Evolutionary conservation across 1,140 invertebrate species (phyloP).

Genomic region (Anagrus nilaparvatae): DNA sequence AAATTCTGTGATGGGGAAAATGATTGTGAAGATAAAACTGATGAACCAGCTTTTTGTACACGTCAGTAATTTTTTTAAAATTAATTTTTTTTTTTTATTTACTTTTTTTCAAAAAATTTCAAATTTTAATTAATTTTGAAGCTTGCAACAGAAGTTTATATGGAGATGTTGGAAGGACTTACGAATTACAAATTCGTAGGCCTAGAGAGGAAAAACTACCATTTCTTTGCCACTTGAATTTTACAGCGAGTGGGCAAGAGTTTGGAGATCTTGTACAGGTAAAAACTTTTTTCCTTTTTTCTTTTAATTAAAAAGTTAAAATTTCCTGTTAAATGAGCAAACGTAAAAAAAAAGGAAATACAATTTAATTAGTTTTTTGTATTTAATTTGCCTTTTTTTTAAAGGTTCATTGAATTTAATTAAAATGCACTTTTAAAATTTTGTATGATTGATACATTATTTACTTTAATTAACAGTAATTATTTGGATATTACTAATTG

Average conservation of each 20-base stretch:
- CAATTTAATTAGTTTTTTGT: too few species aligned
- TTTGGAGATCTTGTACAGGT: slow-evolving; percentile 72
- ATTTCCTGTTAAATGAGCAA: too few species aligned
- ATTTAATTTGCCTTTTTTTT: too few species aligned
- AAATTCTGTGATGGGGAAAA: slow-evolving; percentile 69
- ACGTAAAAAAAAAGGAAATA: too few species aligned
- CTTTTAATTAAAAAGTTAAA: too few species aligned
- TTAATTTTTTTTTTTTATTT: neutral
- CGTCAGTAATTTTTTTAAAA: slow-evolving; percentile 50
- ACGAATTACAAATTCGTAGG: slow-evolving; percentile 63
- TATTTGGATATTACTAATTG: too few species aligned
- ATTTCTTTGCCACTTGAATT: slow-evolving; percentile 69
- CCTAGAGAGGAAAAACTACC: slow-evolving; percentile 63
- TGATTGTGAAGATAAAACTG: slow-evolving; percentile 68
- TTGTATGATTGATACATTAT: too few species aligned
- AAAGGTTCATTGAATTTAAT: too few species aligned
- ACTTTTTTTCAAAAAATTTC: too few species aligned
- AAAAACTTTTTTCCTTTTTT: slow-evolving; percentile 5
- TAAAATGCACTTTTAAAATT: too few species aligned
- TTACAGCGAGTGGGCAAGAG: slow-evolving; percentile 60
- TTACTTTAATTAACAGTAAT: too few species aligned
- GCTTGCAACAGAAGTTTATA: slow-evolving; percentile 76
- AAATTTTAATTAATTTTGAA: too few species aligned
- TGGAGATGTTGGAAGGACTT: slow-evolving; percentile 67
- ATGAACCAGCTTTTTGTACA: slow-evolving; percentile 65